A percentile compares a stretch with the other conserved stretches of the same genome.
Evolutionary conservation across 2,113 vertebrate genomes (phyloP).

Genomic region (Sigmodon hispidus): DNA sequence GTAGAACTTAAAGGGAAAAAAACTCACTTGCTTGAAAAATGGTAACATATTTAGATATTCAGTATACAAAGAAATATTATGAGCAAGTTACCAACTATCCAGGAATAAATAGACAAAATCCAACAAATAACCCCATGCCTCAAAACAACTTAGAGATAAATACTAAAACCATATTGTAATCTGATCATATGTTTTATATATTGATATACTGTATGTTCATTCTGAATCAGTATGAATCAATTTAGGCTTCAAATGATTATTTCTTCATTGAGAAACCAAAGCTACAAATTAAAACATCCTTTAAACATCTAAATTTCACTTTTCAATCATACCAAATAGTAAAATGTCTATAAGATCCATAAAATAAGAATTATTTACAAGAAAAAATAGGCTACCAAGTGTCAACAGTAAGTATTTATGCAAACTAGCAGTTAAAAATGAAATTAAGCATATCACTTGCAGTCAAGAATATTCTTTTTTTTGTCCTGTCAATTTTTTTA

Average conservation of each 20-base stretch:
- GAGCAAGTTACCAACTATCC: neutral
- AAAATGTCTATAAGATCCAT: neutral
- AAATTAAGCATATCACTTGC: neutral
- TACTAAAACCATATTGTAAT: neutral
- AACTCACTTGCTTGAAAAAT: neutral
- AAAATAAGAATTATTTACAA: neutral
- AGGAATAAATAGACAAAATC: constrained; percentile 11
- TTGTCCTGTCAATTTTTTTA: no score
- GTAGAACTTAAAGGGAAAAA: neutral
- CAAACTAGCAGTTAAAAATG: neutral
- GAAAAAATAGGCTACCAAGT: neutral
- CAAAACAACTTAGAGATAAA: neutral
- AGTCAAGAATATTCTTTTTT: neutral
- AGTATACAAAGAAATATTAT: neutral
- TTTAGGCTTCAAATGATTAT: neutral
- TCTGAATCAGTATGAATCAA: neutral
- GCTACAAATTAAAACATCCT: neutral
- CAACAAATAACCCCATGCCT: neutral
- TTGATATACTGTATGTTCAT: neutral
- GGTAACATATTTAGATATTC: neutral
- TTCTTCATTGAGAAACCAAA: neutral
- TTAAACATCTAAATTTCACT: neutral
- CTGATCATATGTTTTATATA: neutral
- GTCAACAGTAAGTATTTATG: neutral
- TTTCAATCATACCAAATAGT: constrained; percentile 6